Conservation (phyloP, 2,797 vertebrate species). For the Hippopotamyrus pictus region DNA sequence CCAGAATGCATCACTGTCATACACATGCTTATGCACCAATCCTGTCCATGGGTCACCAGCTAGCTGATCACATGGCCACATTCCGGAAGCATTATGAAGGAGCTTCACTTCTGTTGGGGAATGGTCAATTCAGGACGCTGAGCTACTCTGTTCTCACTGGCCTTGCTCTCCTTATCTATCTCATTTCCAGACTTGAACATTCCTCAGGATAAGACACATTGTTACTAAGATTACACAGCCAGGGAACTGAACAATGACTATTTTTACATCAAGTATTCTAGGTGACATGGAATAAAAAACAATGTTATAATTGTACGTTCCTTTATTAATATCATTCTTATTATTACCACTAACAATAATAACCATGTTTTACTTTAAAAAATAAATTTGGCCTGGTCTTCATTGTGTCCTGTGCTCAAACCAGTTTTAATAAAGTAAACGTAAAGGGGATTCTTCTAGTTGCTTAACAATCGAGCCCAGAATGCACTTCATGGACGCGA, state of each 20-base stretch:
- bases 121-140: not conserved
- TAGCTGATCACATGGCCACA: not conserved
- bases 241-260: not conserved
- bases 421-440: not conserved
- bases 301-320: not conserved
- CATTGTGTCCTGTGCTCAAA: not conserved
- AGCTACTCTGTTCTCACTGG: not conserved
- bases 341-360: not conserved
- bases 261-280: not conserved
- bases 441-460: not conserved
- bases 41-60: not conserved
- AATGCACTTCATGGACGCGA: not conserved
- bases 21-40: not conserved
- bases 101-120: not conserved
- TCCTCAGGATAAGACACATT: not conserved
- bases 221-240: not conserved
- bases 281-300: not conserved
- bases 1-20: not conserved
- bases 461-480: not conserved
- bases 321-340: not conserved
- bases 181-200: not conserved
- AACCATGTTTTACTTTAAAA: not conserved
- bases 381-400: not conserved
- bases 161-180: not conserved
- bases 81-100: not conserved